A percentile compares a stretch with the other conserved stretches of the same genome.
phyloP scores from a whole-genome alignment of 1,140 invertebrate species.

The Pseudomyrmex gracilis region DNA sequence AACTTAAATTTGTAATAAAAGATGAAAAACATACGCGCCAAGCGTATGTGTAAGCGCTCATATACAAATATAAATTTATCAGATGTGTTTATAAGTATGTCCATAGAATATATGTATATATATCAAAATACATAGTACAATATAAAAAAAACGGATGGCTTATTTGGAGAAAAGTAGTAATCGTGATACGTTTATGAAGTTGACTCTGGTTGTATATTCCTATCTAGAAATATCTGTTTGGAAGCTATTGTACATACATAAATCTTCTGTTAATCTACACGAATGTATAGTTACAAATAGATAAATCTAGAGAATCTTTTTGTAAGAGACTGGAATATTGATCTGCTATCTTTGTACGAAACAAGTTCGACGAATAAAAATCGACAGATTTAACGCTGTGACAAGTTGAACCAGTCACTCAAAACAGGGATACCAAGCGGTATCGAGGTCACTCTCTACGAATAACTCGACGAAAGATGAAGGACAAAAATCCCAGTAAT shows the following conservation, averaged over 20 bases:
- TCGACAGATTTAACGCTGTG: slow-evolving; percentile 19
- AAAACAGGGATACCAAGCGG: slow-evolving; percentile 14
- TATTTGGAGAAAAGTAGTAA: background rate
- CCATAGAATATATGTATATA: too few species aligned
- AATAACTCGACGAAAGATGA: slow-evolving; percentile 50
- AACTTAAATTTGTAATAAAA: background rate
- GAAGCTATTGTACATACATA: too few species aligned
- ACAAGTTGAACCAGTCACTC: slow-evolving; percentile 24
- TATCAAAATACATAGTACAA: slow-evolving; percentile 4
- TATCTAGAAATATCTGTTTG: background rate
- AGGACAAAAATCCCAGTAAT: slow-evolving; percentile 54
- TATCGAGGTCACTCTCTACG: slow-evolving; percentile 41
- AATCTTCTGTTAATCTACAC: background rate
- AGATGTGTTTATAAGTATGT: background rate
- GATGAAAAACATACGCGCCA: background rate
- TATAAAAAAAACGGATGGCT: slow-evolving; percentile 19
- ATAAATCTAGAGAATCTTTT: background rate
- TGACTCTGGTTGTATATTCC: background rate
- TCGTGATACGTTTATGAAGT: slow-evolving; percentile 16
- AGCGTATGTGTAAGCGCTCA: background rate
- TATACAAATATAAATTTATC: background rate
- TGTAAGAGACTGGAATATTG: slow-evolving; percentile 8
- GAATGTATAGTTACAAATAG: background rate
- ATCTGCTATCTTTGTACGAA: background rate
- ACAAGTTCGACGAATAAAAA: background rate